phyloP scores from a whole-genome alignment of 2,113 vertebrate genomes.

The Leucoraja erinaceus region DNA sequence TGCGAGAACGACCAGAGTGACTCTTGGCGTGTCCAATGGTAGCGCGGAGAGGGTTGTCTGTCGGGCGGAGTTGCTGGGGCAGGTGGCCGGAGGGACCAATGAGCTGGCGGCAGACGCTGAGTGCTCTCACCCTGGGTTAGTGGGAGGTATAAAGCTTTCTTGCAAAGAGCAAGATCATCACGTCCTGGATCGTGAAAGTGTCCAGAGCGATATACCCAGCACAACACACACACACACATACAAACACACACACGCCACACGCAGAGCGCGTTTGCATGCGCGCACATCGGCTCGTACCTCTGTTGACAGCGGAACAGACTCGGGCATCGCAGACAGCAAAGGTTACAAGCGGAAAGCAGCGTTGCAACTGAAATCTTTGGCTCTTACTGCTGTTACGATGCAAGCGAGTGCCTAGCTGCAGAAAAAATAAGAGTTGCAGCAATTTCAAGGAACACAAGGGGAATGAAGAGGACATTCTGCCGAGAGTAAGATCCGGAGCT shows the following conservation, averaged over 20 bases:
- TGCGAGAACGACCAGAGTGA: not conserved
- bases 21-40: not conserved
- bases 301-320: not conserved
- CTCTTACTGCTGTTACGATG: not conserved
- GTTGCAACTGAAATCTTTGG: not conserved
- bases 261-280: not conserved
- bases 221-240: too few species aligned
- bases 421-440: not conserved
- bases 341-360: not conserved
- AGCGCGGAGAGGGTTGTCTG: not conserved
- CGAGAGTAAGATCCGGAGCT: not conserved
- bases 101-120: not conserved
- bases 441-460: not conserved
- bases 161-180: conserved; percentile 28
- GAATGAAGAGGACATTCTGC: not conserved
- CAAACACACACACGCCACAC: not conserved
- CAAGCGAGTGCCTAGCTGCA: not conserved
- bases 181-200: conserved; percentile 35
- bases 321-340: not conserved
- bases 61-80: not conserved
- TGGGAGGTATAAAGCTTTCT: conserved; percentile 21
- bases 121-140: too few species aligned
- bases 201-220: not conserved
- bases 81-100: not conserved
- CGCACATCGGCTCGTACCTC: not conserved